Evolutionary conservation across 1,140 invertebrate species (phyloP), one percentile per base, ranked within the genome.

Genomic region (Stegodyphus dumicola): DNA sequence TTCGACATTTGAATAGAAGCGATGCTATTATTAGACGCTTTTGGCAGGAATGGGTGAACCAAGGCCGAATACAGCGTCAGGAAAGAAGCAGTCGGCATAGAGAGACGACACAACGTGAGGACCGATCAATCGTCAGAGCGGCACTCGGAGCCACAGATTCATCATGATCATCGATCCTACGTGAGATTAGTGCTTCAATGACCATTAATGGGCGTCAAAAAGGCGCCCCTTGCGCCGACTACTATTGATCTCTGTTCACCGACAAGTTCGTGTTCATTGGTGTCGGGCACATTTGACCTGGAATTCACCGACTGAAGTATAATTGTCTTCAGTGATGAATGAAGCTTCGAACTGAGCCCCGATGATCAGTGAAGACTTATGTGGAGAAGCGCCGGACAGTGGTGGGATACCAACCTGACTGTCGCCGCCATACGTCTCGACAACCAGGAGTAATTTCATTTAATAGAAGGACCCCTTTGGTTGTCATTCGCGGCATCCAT

Each of bases 41-140:
- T 17, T 73, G 70, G 76, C 76, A 77, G 53, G 76, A 60, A 77
- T 77, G 76, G 76, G 56, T 77, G 54, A 60, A 77, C 51, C 7
- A 65, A 3, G 51, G 56, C 10, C 18, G 48, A 77, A 13, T 33
- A 15, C 76, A 65, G 76, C 1, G 53, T 77, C 76, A 5, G 65
- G 76, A 77, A n/a, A 52, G 76, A 10, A 73, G 70, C 17, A 5
- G 70, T 73, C 17, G 11, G 17, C 33, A 6, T 51, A 73, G 70
- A 17, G 5, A 13, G 9, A 5, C 2, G 6, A 77, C 53, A 64
- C n/a, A 77, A 33, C n/a, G 76, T 33, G 7, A 65, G 48, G 18
- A 49, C 3, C 1, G 76, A 77, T 9, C 2, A 33, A 52, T 65
- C 18, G 76, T 60, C 76, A 64, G 76, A 77, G 7, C 17, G 48